Evolutionary conservation across 2,888 invertebrate genomes (phyloP).

Genomic region (Cenopis cana): DNA sequence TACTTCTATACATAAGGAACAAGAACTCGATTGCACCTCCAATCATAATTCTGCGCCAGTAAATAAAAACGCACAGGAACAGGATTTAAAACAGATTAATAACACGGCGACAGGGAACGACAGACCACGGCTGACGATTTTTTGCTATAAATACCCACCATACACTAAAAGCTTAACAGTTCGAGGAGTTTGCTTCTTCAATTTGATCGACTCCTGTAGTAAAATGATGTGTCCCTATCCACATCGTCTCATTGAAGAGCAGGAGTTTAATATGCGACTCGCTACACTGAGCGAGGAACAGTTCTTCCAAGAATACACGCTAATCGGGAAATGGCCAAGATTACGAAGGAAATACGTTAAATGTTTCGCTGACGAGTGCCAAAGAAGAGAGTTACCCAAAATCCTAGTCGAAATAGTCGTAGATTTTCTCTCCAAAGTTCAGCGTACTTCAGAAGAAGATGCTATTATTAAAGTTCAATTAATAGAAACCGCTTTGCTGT

Average conservation of each 20-base stretch:
- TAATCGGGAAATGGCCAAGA: conserved; percentile 50
- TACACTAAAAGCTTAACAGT: conserved; percentile 55
- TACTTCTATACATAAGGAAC: conserved; percentile 60
- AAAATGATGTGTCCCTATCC: conserved; percentile 56
- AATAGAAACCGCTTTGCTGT: conserved; percentile 60
- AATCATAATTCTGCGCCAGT: background rate
- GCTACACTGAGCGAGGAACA: conserved; percentile 49
- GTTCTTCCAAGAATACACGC: conserved; percentile 65
- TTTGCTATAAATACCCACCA: conserved; percentile 44
- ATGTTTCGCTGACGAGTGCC: conserved; percentile 61
- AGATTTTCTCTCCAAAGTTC: conserved; percentile 55
- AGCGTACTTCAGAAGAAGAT: conserved; percentile 49
- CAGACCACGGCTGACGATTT: conserved; percentile 12
- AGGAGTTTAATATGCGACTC: conserved; percentile 50
- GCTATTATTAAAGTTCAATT: conserved; percentile 49
- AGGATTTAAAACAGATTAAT: background rate
- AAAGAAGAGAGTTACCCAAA: conserved; percentile 58
- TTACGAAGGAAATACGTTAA: conserved; percentile 58
- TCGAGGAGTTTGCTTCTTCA: conserved; percentile 61
- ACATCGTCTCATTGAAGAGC: conserved; percentile 52
- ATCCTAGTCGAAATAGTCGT: conserved; percentile 66
- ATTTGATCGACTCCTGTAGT: conserved; percentile 60
- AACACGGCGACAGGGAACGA: background rate
- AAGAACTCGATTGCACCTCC: conserved; percentile 22
- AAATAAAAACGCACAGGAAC: background rate